These are phyloP conservation scores for Bhutanitis thaidina DNA, from an alignment of 2,888 invertebrate species.

Conservation along the genomic window DNA sequence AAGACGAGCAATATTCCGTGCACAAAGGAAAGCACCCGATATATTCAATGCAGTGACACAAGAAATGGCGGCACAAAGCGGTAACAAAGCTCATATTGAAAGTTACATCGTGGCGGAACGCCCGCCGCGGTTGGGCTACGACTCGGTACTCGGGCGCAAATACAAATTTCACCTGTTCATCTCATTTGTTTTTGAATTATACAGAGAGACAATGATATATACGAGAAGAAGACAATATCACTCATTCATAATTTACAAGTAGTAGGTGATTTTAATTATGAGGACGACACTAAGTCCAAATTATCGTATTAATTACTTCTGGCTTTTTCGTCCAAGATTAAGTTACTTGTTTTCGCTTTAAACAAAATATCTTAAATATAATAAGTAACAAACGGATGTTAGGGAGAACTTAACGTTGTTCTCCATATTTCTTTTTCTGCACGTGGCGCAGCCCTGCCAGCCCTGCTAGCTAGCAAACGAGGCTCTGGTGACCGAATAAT, in stretches of 20 bases:
- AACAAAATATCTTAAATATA: no score
- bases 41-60: slow-evolving; percentile 80
- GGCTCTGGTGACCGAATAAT: no score
- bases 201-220: slow-evolving; percentile 1
- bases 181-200: slow-evolving; percentile 21
- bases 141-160: slow-evolving; percentile 25
- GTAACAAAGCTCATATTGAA: slow-evolving; percentile 77
- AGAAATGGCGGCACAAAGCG: slow-evolving; percentile 74
- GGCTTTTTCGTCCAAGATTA: no score
- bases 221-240: neutral
- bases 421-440: no score
- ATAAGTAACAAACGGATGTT: no score
- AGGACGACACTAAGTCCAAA: no score
- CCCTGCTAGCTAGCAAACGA: no score
- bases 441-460: no score
- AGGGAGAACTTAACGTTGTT: no score
- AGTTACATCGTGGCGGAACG: slow-evolving; percentile 48
- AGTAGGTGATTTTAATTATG: neutral
- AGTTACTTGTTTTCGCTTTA: no score
- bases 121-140: slow-evolving; percentile 21
- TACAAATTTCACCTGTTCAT: slow-evolving; percentile 28
- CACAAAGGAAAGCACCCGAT: slow-evolving; percentile 77
- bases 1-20: slow-evolving; percentile 77
- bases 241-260: neutral
- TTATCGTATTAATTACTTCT: no score